These are phyloP conservation scores for Ectemnius lituratus DNA, from an alignment of 2,888 invertebrate genomes.

Conservation along the genomic window DNA sequence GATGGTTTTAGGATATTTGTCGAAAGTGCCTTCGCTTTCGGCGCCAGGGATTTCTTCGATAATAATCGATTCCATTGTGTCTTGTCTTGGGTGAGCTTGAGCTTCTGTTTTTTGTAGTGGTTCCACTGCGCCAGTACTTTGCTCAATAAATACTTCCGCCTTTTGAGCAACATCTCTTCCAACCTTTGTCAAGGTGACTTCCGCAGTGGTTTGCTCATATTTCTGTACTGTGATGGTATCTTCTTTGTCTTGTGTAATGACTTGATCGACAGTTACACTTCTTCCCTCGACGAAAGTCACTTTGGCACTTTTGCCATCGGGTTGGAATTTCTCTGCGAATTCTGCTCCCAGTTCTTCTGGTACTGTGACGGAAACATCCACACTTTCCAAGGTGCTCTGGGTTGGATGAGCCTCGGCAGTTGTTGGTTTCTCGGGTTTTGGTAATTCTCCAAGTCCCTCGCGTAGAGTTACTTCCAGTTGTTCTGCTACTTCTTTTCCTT, in stretches of 20 bases:
- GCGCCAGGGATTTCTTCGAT: conserved; percentile 66
- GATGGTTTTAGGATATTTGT: conserved; percentile 64
- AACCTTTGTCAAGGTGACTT: conserved; percentile 56
- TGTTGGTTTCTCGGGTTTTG: conserved; percentile 64
- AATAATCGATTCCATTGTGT: conserved; percentile 67
- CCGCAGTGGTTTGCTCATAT: conserved; percentile 58
- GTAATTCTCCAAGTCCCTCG: conserved; percentile 67
- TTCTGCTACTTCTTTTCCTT: conserved; percentile 77
- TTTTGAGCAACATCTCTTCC: conserved; percentile 74
- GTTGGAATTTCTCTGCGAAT: conserved; percentile 63
- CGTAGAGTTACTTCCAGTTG: conserved; percentile 64
- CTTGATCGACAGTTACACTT: conserved; percentile 72
- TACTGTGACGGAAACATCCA: conserved; percentile 76
- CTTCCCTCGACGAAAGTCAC: conserved; percentile 70
- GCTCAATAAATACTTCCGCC: conserved; percentile 71
- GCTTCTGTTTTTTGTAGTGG: conserved; percentile 60
- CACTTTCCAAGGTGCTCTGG: conserved; percentile 77
- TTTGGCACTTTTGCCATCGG: conserved; percentile 68
- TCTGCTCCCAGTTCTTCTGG: conserved; percentile 59
- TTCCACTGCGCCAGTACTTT: conserved; percentile 64
- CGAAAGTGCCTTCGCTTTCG: conserved; percentile 67
- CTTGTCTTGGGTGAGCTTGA: conserved; percentile 66
- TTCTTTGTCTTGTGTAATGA: conserved; percentile 74
- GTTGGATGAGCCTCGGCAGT: conserved; percentile 77
- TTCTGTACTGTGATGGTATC: conserved; percentile 57